Base-by-base conservation (phyloP, 2,113 vertebrate species). In the Caloenas nicobarica region DNA sequence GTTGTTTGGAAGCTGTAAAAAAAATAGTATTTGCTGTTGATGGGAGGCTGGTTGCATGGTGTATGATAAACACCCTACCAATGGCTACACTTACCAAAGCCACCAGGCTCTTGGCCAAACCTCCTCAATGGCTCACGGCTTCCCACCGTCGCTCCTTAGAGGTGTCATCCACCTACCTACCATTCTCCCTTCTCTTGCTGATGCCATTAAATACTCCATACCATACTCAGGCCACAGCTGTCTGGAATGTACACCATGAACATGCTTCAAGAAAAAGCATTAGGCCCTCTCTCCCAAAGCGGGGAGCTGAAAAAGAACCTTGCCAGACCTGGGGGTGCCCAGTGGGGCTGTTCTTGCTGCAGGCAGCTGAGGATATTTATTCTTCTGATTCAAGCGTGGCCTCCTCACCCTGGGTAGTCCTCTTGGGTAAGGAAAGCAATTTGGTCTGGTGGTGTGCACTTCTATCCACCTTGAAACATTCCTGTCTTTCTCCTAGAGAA, bases 1-100 rank as follows among this genome's bases (percentile, higher is more conserved):
- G 13, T 86, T 80, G 61, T 89, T 94, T 70, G 64, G 80, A 78
- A 91, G 72, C 51, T 84, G 38, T 36, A 25, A 71, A 68, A 70
- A 66, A 91, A 65, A 6, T 15, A 86, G 46, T 58, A 56, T 84
- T 54, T 91, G 72, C 64, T 89, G 60, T 70, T 85, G 61, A 83
- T 29, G 9, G 3, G 46, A 10, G 44, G 16, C 56, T 86, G 42
- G 19, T 70, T 64, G 34, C 69, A 73, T n/a, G 33, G 60, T 4
- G 0, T 21, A 17, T 68, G 69, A 86, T 19, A 74, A 95, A 95
- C 2, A 2, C 4, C 29, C 50, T 68, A 33, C 57, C 78, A 79
- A 57, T 0, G 7, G 51, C 70, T 84, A 16, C 53, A 6, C 24
- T 82, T 53, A 29, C 7, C 1, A 8, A 40, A 81, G 85, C 76